These are phyloP conservation scores for Coregonus clupeaformis DNA, from an alignment of 2,113 vertebrate genomes.

Conservation along the genomic window DNA sequence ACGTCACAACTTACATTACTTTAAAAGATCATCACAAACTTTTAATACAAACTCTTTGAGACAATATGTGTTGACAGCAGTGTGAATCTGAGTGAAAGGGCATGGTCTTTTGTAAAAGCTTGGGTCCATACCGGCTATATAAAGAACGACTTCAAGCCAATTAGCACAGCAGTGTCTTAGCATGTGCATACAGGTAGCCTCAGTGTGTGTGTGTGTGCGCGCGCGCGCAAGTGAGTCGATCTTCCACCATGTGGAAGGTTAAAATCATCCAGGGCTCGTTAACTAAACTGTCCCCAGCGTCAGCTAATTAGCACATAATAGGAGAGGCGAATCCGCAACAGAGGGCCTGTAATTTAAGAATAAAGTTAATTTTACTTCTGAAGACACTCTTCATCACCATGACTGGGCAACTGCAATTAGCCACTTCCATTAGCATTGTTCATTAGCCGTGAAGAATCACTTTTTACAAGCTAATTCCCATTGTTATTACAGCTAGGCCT, in stretches of 20 bases:
- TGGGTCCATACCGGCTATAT: slow-evolving; percentile 56
- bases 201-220: slow-evolving; percentile 19
- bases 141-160: slow-evolving; percentile 70
- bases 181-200: slow-evolving; percentile 57
- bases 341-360: slow-evolving; percentile 64
- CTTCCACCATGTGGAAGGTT: slow-evolving; percentile 51
- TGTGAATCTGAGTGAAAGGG: slow-evolving; percentile 60
- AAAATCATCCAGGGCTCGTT: slow-evolving; percentile 70
- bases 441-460: slow-evolving; percentile 58
- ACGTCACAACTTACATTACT: too few relatives aligned
- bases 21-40: too few relatives aligned
- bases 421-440: slow-evolving; percentile 58
- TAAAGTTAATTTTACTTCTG: slow-evolving; percentile 62
- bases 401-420: slow-evolving; percentile 60
- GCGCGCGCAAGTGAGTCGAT: slow-evolving; percentile 14
- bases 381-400: slow-evolving; percentile 59
- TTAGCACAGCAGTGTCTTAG: slow-evolving; percentile 64
- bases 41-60: too few relatives aligned
- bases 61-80: too few relatives aligned
- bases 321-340: slow-evolving; percentile 61
- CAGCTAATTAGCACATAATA: slow-evolving; percentile 77
- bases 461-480: slow-evolving; percentile 55
- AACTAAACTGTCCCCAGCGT: slow-evolving; percentile 68
- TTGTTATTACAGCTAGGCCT: slow-evolving; percentile 23
- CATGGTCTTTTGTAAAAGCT: slow-evolving; percentile 61